Base-by-base conservation (phyloP, 1,140 invertebrate species). In the Tetramorium simillimum region DNA sequence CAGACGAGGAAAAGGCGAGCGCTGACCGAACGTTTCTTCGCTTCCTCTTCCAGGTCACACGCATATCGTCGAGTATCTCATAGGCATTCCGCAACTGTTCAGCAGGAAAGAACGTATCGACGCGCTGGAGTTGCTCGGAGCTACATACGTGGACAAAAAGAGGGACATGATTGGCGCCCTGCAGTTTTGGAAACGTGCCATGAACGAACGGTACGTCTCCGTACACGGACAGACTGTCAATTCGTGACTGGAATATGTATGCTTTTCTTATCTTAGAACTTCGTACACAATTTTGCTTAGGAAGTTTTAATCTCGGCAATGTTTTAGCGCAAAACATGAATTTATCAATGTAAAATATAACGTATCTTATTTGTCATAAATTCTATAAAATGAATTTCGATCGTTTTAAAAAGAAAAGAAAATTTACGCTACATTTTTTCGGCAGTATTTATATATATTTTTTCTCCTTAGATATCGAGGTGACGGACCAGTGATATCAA, bases 61-160 rank as follows among this genome's bases (percentile, higher is more conserved):
- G 81, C 97, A 98, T 93, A 99, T 99, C 91, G 98, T 99, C 37
- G 98, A 99, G 94, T 98, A 98, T 94, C 96, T 99, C 58, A 98
- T 99, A 87, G 94, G 95, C 43, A 95, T 96, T 37, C 95, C 96
- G 51, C 94, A 96, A 86, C 94, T 97, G 69, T 98, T 98, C 40
- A 96, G 96, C 76, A 95, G 97, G 85, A 96, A 97, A 92, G 98
- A 99, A 91, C 96, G 97, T 89, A 98, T 99, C 86, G 98, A 99
- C 93, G 98, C 99, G 3, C 94, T 99, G 53, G 99, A 99, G 95
- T 95, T 99, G 46, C 95, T 99, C 5, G 99, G 99, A n/a, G 98
- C 99, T 3, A 99, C 99, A 0, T 99, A 97, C 95, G 98, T 99
- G n/a, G 99, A 99, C 94, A 99, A 99, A 94, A 98, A 98, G 94